Evolutionary conservation across 2,888 invertebrate genomes (phyloP), one percentile per base, ranked within the genome.

Genomic region (Muscina levida): DNA sequence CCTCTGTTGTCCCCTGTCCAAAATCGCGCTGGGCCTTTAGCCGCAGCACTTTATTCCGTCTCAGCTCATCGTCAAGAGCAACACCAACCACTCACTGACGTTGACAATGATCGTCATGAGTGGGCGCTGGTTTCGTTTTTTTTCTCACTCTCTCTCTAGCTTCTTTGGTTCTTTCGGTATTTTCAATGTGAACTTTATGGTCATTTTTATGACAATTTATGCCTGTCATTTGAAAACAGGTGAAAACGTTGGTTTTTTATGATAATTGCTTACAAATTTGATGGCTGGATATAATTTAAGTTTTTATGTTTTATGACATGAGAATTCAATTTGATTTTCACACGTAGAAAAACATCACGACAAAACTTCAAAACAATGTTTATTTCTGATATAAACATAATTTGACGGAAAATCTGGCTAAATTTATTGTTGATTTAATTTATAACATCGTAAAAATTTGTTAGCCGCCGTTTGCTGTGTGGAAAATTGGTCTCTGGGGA

Each of bases 181-280:
- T 53, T 24, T 53, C 17, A 4, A n/a, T 11, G 44, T 59, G 56
- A 44, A 31, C 57, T 73, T 70, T 70, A 57, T 70, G 56, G 37
- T 67, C 68, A 72, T 66, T 77, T 81, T 53, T 71, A 59, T 77
- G 59, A 67, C 53, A 62, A 77, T 77, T 81, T 81, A 77, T 81
- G 71, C 67, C 66, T 59, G 59, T 37, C 37, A 5, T 42, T 62
- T 48, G 10, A 62, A 77, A 72, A 74, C 77, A 81, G 81, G 81
- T 81, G 81, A 74, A 74, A 77, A 72, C 71, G 17, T 72, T 53
- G 57, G 67, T 62, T 72, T 77, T 73, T 77, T 68, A 72, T 44
- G 67, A 68, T 72, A 77, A 77, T 81, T 74, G 72, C 51, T 22
- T n/a, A n/a, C 17, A 72, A 56, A 74, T 62, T 71, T 68, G 42